phyloP scores from a whole-genome alignment of 2,797 vertebrate genomes.

The Amazonetta brasiliensis region DNA sequence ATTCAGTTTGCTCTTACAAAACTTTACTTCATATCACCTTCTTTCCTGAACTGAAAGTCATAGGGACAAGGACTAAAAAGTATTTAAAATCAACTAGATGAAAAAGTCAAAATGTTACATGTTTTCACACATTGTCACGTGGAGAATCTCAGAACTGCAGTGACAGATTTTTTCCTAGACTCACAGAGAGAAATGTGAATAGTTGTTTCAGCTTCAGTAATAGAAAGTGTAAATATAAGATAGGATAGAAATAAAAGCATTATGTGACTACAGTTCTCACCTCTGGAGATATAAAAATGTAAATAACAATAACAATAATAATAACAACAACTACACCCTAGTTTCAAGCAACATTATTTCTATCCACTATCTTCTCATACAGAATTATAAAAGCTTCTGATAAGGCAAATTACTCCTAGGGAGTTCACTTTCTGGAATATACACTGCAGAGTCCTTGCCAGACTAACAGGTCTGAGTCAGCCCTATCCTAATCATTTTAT shows the following conservation, averaged over 20 bases:
- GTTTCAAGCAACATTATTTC: constrained; percentile 38
- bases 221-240: neutral
- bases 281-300: neutral
- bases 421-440: constrained; percentile 76
- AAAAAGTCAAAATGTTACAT: neutral
- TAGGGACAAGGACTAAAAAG: neutral
- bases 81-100: neutral
- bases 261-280: neutral
- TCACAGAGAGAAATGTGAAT: neutral
- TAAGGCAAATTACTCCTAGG: constrained; percentile 66
- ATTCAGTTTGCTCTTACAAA: neutral
- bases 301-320: neutral
- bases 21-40: neutral
- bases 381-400: constrained; percentile 62
- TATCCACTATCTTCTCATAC: constrained; percentile 4
- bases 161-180: neutral
- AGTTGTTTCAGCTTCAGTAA: neutral
- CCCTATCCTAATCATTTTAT: constrained; percentile 69
- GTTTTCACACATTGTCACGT: neutral
- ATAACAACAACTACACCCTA: neutral
- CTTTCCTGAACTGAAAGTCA: neutral
- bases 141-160: neutral
- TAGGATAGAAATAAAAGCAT: neutral
- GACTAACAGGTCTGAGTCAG: constrained; percentile 76
- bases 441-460: constrained; percentile 58